Conservation (phyloP, 2,888 invertebrate genomes). For the Azorinus chamasolen region DNA sequence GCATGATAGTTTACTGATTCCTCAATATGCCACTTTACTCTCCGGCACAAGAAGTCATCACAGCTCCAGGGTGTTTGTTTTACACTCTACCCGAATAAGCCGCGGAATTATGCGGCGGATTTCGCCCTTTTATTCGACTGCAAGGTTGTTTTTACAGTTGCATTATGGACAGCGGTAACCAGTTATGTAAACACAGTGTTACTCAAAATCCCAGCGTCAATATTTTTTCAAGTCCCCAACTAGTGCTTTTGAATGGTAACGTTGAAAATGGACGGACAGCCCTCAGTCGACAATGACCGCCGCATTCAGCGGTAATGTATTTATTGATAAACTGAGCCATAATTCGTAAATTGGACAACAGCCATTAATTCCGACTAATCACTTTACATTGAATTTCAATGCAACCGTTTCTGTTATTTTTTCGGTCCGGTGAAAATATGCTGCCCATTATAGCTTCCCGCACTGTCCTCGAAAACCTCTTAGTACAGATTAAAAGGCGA, state of each 20-base stretch:
- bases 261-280: constrained; percentile 54
- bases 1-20: constrained; percentile 32
- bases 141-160: constrained; percentile 63
- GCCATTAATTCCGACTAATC: constrained; percentile 49
- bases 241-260: constrained; percentile 46
- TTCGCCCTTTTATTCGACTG: constrained; percentile 55
- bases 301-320: constrained; percentile 61
- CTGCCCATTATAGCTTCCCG: neutral
- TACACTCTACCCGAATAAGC: constrained; percentile 48
- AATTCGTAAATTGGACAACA: constrained; percentile 53
- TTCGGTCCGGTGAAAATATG: constrained; percentile 58
- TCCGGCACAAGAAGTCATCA: constrained; percentile 46
- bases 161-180: constrained; percentile 57
- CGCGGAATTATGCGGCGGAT: constrained; percentile 38
- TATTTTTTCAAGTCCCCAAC: constrained; percentile 63
- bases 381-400: constrained; percentile 40
- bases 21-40: constrained; percentile 41
- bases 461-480: too few relatives aligned
- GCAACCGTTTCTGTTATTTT: constrained; percentile 57
- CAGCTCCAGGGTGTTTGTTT: constrained; percentile 44
- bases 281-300: constrained; percentile 45
- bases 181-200: constrained; percentile 67
- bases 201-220: constrained; percentile 59
- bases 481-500: too few relatives aligned
- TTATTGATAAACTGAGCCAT: constrained; percentile 60